Conservation (phyloP, 2,888 invertebrate genomes). For the Omphaloscelis lunosa region DNA sequence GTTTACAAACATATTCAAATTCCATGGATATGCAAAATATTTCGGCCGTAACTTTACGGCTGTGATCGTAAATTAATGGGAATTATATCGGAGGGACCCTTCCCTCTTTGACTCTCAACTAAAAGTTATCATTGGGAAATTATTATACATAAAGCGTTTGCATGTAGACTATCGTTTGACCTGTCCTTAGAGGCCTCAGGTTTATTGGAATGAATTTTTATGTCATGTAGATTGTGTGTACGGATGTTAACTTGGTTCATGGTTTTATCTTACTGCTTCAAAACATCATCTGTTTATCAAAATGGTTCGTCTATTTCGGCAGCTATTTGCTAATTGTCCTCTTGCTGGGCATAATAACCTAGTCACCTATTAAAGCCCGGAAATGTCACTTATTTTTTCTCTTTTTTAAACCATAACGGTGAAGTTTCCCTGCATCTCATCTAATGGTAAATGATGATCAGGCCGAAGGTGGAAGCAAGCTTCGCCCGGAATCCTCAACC, state of each 20-base stretch:
- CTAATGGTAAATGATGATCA: too few relatives aligned
- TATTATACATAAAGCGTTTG: constrained; percentile 55
- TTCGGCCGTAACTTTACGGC: constrained; percentile 53
- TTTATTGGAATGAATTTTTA: constrained; percentile 20
- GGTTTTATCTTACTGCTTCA: not conserved
- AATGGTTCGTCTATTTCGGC: not conserved
- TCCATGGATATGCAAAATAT: constrained; percentile 66
- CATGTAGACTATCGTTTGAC: constrained; percentile 16
- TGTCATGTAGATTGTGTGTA: not conserved
- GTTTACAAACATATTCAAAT: constrained; percentile 65
- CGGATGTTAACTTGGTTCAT: not conserved
- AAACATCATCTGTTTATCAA: not conserved
- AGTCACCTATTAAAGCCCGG: too few relatives aligned
- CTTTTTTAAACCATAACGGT: not conserved
- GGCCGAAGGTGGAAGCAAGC: too few relatives aligned
- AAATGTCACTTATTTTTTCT: not conserved
- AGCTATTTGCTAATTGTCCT: not conserved
- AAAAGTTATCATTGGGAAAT: constrained; percentile 54
- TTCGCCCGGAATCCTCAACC: too few relatives aligned
- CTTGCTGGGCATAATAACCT: not conserved
- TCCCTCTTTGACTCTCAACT: constrained; percentile 44
- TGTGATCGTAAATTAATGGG: constrained; percentile 60
- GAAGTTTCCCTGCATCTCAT: too few relatives aligned
- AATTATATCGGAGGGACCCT: constrained; percentile 43
- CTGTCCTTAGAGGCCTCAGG: constrained; percentile 15